Conservation (phyloP, 1,140 invertebrate genomes). For the Dreissena polymorpha region DNA sequence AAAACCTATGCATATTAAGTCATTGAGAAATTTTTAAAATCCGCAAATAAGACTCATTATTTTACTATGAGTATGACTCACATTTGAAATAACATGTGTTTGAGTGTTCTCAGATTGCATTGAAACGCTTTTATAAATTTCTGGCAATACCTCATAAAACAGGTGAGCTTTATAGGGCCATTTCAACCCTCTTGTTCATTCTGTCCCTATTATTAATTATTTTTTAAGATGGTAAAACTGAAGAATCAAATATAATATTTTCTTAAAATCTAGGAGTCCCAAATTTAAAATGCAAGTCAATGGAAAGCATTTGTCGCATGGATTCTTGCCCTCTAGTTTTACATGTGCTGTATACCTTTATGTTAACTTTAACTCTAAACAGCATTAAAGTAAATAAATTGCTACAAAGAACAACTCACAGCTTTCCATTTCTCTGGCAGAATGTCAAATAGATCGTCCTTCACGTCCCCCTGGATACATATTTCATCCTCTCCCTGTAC, state of each 20-base stretch:
- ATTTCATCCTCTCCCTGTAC: constrained; percentile 99
- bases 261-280: not conserved
- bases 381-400: not conserved
- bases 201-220: too few species aligned
- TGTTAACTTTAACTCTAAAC: not conserved
- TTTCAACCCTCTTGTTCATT: too few species aligned
- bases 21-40: too few species aligned
- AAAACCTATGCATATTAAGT: too few species aligned
- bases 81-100: too few species aligned
- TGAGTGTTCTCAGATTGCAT: too few species aligned
- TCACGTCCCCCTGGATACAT: constrained; percentile 95
- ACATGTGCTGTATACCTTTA: not conserved
- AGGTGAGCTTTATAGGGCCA: too few species aligned
- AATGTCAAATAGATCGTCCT: constrained; percentile 98
- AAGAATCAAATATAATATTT: not conserved
- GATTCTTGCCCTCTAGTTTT: too few species aligned
- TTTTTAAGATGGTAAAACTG: not conserved
- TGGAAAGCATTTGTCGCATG: not conserved
- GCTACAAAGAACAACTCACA: constrained; percentile 5
- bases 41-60: too few species aligned
- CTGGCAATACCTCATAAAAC: too few species aligned
- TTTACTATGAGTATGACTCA: too few species aligned
- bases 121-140: too few species aligned
- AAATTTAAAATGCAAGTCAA: not conserved
- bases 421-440: constrained; percentile 96